Base-by-base conservation (phyloP, 2,797 vertebrate species). In the Enteromius mattozi region DNA sequence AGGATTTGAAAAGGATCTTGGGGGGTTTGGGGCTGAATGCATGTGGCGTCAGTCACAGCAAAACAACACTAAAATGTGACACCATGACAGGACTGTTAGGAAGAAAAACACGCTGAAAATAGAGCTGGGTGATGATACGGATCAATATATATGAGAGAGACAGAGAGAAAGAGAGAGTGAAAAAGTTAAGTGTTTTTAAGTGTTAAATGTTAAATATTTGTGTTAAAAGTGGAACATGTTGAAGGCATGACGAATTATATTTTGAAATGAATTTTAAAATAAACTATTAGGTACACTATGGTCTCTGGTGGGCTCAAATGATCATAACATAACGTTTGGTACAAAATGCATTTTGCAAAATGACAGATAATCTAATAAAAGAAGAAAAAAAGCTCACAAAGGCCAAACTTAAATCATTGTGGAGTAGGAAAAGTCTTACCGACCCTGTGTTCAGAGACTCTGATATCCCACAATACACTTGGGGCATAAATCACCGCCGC, bases 371-470 rank as follows among this genome's bases (percentile, higher is more conserved):
- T 78, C 76, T 42, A 42, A 30, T 45, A 84, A 21, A 86, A 85
- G 78, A 83, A 89, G 82, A 74, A 80, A 81, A 85, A 75, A 63
- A 10, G 6, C 6, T 21, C 65, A 83, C 84, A 80, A 87, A 85
- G 83, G 42, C 40, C 82, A 83, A 83, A 71, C 42, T 71, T 78
- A 74, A 81, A 81, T 85, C 78, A 81, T 75, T 66, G 76, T 66
- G 45, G 35, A 82, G 37, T 37, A 33, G 83, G 24, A 82, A 33
- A 69, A 61, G 70, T 30, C 42, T 71, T 80, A 80, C 42, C 65
- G 45, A 78, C 66, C 77, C 61, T 14, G 9, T 17, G 49, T 75
- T 49, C 17, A 68, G 71, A 30, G 78, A 70, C 37, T 40, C 30
- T 47, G 56, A 76, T 66, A 33, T 71, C 79, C 81, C 66, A 86